Base-by-base conservation (phyloP, 2,113 vertebrate species). In the Neogale vison region DNA sequence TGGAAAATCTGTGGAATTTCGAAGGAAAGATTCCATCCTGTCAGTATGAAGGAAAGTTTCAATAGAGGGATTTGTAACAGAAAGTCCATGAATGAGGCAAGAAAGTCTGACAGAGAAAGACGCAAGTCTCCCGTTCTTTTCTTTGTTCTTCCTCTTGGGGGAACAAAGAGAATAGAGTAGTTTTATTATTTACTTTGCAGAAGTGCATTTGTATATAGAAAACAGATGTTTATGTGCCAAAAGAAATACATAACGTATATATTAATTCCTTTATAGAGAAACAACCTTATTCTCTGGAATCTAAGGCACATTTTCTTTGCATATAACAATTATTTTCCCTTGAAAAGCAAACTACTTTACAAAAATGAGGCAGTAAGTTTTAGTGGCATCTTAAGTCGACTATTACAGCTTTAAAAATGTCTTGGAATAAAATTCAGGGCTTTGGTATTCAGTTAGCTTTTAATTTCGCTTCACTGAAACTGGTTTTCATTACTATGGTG, bases 401-500 rank as follows among this genome's bases (percentile, higher is more conserved):
- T 93, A 74, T 88, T 91, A 91, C 6, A 42, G 88, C 82, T 77
- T 97, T 96, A 69, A 93, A 95, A 97, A 88, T 89, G 55, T 91
- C 65, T 77, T 47, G 31, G n/a, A 77, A 79, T 91, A 88, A 96
- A 93, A 97, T 96, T 76, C 85, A 95, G 86, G 81, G 39, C 50
- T 69, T 34, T 4, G 0, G 31, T 57, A 36, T 86, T 97, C 36
- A 20, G 77, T 63, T 57, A 36, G 69, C 31, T 97, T 97, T 92
- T 97, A 93, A 97, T 97, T 98, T 97, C 23, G 63, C 31, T 67
- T 89, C 24, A 9, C 45, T 0, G 1, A 91, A 97, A 97, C 88
- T 39, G 23, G 59, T 63, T 91, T 97, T 77, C 57, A 47, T 96
- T 96, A 59, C 96, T 80, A 67, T 1, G 29, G 59, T 45, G 71